Base-by-base conservation (phyloP, 2,888 invertebrate genomes). In the Lamproptera curius region DNA sequence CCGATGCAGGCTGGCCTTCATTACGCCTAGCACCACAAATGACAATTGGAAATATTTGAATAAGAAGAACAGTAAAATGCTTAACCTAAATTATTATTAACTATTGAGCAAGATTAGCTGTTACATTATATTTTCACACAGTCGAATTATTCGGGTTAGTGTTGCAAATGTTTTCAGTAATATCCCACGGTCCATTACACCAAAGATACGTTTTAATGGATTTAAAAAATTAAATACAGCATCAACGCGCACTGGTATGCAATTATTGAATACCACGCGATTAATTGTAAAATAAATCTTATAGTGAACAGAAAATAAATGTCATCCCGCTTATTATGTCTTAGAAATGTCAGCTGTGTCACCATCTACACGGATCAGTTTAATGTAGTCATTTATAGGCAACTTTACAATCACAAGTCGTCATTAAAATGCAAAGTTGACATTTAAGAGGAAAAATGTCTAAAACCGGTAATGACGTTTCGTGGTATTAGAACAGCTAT, bases 401-500 rank as follows among this genome's bases (percentile, higher is more conserved):
- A 10, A n/a, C 9, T 23, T 28, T 49, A 31, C 35, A 44, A 43
- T 39, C 11, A n/a, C n/a, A 43, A 43, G 23, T 15, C 13, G 5
- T 10, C n/a, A 14, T 44, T 33, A 40, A 36, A 44, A 62, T 62
- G 57, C 57, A 46, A 57, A 57, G 54, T 57, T 59, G 61, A 56
- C 58, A 62, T 63, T 63, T 62, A 53, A 53, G 16, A 34, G 31
- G 39, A 50, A 23, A 45, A 47, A 50, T 52, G 49, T 41, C 39
- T 49, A 46, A 50, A 62, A 60, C 56, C 51, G 52, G 55, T 55
- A 59, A 54, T 50, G 59, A 48, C 57, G 65, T 63, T 61, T 44
- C 45, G 58, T 38, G 38, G 55, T 46, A 54, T 55, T 34, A 48
- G 33, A 51, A 10, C 33, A 23, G 45, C 53, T 46, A 40, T 55